phyloP scores from a whole-genome alignment of 2,888 invertebrate genomes.

The Andrena trimmerana region DNA sequence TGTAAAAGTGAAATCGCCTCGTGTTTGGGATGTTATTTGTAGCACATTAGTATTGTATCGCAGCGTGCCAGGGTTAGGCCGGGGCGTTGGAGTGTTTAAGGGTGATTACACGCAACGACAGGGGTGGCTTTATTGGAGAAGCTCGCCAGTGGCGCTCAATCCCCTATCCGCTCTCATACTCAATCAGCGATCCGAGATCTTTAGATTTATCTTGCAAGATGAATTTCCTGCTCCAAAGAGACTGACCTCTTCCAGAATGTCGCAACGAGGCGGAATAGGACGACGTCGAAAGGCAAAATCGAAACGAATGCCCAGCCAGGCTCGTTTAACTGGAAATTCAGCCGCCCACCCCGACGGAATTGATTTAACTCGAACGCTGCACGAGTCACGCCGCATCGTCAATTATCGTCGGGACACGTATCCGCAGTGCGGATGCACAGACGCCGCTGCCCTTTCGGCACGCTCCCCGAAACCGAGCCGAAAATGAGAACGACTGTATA shows the following conservation, averaged over 20 bases:
- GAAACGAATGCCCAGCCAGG: constrained; percentile 18
- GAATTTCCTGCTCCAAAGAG: not conserved
- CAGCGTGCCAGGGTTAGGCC: constrained; percentile 75
- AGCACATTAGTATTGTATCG: constrained; percentile 85
- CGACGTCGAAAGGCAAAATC: constrained; percentile 18
- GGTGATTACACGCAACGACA: constrained; percentile 84
- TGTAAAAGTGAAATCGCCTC: constrained; percentile 83
- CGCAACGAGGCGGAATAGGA: not conserved
- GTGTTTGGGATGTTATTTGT: constrained; percentile 84
- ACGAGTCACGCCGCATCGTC: constrained; percentile 62
- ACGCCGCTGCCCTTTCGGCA: constrained; percentile 22
- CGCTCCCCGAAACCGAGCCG: constrained; percentile 41
- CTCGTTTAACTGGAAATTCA: constrained; percentile 49
- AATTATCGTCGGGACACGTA: constrained; percentile 64
- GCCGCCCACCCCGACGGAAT: constrained; percentile 45
- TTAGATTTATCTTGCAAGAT: not conserved
- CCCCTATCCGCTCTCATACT: not conserved
- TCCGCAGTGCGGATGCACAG: constrained; percentile 59
- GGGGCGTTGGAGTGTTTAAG: constrained; percentile 85
- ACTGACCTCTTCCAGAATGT: not conserved
- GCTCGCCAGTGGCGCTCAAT: constrained; percentile 79
- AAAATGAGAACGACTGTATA: constrained; percentile 82
- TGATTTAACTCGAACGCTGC: constrained; percentile 63
- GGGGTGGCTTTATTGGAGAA: constrained; percentile 84
- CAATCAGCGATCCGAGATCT: not conserved